Base-by-base conservation (phyloP, 2,888 invertebrate genomes). In the Thymelicus acteon region DNA sequence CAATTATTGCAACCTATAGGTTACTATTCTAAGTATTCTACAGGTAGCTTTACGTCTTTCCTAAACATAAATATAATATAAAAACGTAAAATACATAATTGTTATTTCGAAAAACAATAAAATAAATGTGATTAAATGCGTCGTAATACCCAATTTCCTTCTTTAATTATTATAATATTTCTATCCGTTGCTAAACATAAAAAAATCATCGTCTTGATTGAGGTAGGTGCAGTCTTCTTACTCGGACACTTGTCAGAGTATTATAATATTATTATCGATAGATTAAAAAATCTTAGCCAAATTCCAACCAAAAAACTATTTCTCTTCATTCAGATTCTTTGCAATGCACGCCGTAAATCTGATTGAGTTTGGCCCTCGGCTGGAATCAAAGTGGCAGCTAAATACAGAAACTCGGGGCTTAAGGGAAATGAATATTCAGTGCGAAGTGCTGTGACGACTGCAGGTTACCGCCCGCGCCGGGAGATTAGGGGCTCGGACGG, bases 391-490 rank as follows among this genome's bases (percentile, higher is more conserved):
- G 61, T 68, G 47, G 61, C 68, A 62, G 54, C 13, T 15, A 68
- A 68, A 62, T 54, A 15, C 44, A 12, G 57, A 57, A 57, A 57
- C 31, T 57, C 57, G 31, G 12, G 31, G 44, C 61, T 62, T 54
- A 47, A 61, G 68, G 68, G 68, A 48, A 62, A 48, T 61, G 62
- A 62, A 68, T 68, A 68, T 68, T 68, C 62, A 68, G 40, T 44
- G 10, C 15, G 54, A 39, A 15, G 7, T 52, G 12, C 49, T 7
- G 68, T 37, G 44, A 44, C 31, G 47, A n/a, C 67, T 60, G 48
- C 52, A 44, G 54, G 68, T 44, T 44, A 15, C 44, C 61, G 39
- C 40, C 40, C 24, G 31, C 61, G 39, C 40, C 40, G 40, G 31
- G 31, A 62, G 68, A 68, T 62, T 61, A 62, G 68, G 39, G 54